Evolutionary conservation across 2,888 invertebrate species (phyloP).

Genomic region (Hydrotaea diabolus): DNA sequence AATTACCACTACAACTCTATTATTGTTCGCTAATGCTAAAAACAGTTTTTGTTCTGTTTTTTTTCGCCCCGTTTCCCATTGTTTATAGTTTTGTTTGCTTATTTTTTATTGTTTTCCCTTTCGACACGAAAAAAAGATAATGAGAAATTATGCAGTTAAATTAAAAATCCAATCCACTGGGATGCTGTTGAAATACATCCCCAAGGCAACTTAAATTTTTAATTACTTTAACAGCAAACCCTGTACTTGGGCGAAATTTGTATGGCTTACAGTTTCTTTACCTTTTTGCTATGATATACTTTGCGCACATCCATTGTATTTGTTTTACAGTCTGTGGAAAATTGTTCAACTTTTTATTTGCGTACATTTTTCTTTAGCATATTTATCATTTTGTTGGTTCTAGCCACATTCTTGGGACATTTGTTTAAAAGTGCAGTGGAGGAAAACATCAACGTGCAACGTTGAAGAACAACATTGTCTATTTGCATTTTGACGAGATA

Average conservation of each 20-base stretch:
- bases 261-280: neutral
- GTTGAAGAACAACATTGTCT: conserved; percentile 51
- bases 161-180: conserved; percentile 49
- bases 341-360: conserved; percentile 21
- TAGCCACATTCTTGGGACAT: neutral
- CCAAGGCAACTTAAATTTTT: neutral
- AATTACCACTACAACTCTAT: conserved; percentile 16
- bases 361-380: neutral
- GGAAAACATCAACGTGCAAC: neutral
- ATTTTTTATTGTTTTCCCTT: neutral
- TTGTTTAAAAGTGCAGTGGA: neutral
- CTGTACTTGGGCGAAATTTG: neutral
- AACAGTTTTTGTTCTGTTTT: neutral
- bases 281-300: neutral
- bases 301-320: neutral
- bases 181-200: conserved; percentile 14
- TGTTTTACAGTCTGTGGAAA: conserved; percentile 2
- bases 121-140: conserved; percentile 5
- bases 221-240: conserved; percentile 4
- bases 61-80: neutral
- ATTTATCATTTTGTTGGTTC: neutral
- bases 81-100: too few relatives aligned
- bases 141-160: conserved; percentile 52
- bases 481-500: conserved; percentile 69
- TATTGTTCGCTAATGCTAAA: neutral